Conservation (phyloP, 2,888 invertebrate species). For the Sepioteuthis lessoniana region DNA sequence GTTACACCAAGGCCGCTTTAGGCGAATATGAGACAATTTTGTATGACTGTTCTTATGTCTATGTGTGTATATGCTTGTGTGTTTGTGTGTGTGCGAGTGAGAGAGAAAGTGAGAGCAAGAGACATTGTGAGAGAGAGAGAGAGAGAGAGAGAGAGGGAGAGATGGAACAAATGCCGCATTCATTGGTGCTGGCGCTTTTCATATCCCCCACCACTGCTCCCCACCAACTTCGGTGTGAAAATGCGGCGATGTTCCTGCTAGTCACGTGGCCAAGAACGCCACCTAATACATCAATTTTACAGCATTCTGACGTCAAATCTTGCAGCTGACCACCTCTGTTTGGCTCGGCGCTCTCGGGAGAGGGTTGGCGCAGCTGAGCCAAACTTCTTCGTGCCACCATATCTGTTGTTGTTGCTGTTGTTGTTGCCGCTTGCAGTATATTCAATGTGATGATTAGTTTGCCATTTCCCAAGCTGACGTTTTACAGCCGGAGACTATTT, state of each 20-base stretch:
- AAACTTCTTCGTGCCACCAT: background rate
- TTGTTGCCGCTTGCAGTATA: background rate
- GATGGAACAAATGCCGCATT: background rate
- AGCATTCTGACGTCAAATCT: background rate
- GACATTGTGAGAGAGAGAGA: background rate
- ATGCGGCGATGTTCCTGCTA: background rate
- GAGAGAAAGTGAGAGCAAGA: no score
- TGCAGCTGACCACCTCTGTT: background rate
- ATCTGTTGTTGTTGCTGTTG: background rate
- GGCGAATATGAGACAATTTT: no score
- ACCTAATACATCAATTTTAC: slow-evolving; percentile 33
- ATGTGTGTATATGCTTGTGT: background rate
- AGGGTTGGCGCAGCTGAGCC: background rate
- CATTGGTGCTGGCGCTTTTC: background rate
- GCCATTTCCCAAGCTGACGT: background rate
- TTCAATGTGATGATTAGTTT: background rate
- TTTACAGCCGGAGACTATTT: background rate
- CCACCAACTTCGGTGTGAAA: background rate
- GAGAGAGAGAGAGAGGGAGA: background rate
- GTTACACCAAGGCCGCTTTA: no score
- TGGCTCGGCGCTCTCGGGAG: background rate
- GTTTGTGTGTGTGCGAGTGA: no score
- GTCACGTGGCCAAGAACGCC: background rate
- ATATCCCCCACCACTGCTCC: no score
- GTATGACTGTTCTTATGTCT: background rate